Evolutionary conservation across 2,113 vertebrate genomes (phyloP).

Genomic region (Neogobius melanostomus): DNA sequence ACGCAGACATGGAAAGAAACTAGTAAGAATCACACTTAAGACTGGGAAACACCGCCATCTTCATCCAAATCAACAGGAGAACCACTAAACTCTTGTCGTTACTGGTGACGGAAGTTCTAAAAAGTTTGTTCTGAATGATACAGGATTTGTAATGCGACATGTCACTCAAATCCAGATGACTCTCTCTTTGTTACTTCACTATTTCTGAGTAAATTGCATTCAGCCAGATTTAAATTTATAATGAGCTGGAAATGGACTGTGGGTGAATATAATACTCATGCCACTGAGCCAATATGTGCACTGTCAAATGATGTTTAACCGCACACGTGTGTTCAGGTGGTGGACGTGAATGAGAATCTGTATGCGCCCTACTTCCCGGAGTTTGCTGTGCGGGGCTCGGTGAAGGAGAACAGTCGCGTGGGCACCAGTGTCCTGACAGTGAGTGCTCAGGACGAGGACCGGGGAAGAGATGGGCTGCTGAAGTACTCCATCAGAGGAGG

Average conservation of each 20-base stretch:
- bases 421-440: constrained; percentile 91
- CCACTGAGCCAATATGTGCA: constrained; percentile 1
- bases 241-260: neutral
- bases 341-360: constrained; percentile 95
- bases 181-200: neutral
- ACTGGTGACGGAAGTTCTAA: too few species aligned
- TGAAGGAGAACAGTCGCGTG: constrained; percentile 91
- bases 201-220: neutral
- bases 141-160: too few species aligned
- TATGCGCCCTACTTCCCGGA: constrained; percentile 90
- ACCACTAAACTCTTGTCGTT: too few species aligned
- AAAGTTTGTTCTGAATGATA: too few species aligned
- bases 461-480: constrained; percentile 87
- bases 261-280: neutral
- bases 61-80: too few species aligned
- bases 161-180: too few species aligned
- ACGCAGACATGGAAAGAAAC: too few species aligned
- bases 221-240: neutral
- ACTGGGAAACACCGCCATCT: too few species aligned
- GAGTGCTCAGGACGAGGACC: constrained; percentile 86
- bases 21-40: too few species aligned
- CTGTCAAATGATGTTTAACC: constrained; percentile 2
- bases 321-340: constrained; percentile 72
- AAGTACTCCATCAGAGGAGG: constrained; percentile 91
- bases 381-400: constrained; percentile 85